Base-by-base conservation (phyloP, 37 sponge, comb jelly and placozoan genomes). In the Ianthella basta region DNA sequence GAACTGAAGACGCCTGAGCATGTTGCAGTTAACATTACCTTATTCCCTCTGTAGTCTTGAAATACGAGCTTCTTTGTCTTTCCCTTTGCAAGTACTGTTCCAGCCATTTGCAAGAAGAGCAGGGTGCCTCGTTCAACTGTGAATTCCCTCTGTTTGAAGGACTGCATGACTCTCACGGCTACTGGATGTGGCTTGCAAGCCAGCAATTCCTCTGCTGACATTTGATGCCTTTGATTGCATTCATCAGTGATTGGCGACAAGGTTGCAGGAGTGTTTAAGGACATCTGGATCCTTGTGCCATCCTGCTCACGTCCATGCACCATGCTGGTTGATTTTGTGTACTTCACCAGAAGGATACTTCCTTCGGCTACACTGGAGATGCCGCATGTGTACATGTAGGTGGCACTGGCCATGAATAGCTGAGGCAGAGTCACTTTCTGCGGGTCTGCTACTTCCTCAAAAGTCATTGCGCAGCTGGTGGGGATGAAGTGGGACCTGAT, bases 1-100 rank as follows among this genome's bases (percentile, higher is more conserved):
- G 89, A 83, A 0, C 86, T 85, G 60, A 92, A 92, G 53, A 74
- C 39, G 3, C 92, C 92, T 34, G 67, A 50, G 59, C 89, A 89
- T 32, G 75, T 80, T 23, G 81, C 60, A 0, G 66, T 21, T 20
- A 23, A 23, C 2, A 75, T 50, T 38, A 20, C 15, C 53, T 75
- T 36, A 19, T 41, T 75, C 53, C 44, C 37, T 75, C 53, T 75
- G 33, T 75, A 40, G 78, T 36, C 53, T 0, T 23, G 21, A 75
- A 44, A 44, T 8, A 8, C 8, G 3, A 44, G 50, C 50, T 8
- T 44, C 50, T 44, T 44, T 44, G 50, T 3, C 3, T 44, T 44
- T 8, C 50, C 13, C 24, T 27, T 18, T 57, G 15, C 59, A 57
- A 18, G 24, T 12, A 29, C 64, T 39, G 53, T 13, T 50, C 40